Percentiles rank a stretch among this genome's conserved stretches.
These are phyloP conservation scores for Acleris holmiana DNA, from an alignment of 2,888 invertebrate species.

Conservation along the genomic window DNA sequence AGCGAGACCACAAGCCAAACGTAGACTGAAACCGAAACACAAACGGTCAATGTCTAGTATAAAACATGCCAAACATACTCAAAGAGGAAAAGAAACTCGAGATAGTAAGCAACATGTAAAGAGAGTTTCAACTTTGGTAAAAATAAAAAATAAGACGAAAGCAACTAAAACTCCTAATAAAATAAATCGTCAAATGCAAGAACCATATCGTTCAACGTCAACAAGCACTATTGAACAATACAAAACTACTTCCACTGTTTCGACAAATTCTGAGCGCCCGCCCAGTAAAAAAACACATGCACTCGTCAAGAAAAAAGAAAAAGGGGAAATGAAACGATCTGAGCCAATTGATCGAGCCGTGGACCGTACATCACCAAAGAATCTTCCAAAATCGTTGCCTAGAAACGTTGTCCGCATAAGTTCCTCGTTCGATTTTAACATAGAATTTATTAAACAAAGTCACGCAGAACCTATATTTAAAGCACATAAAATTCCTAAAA, in stretches of 20 bases:
- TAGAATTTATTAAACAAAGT: conserved; percentile 52
- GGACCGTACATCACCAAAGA: no score
- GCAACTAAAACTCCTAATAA: background rate
- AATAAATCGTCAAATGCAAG: background rate
- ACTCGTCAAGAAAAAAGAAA: no score
- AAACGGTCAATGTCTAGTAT: conserved; percentile 2
- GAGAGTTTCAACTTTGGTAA: background rate
- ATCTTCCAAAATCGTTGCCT: no score
- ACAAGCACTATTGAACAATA: no score
- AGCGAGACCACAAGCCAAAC: background rate
- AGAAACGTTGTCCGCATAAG: conserved; percentile 47
- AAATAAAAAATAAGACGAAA: background rate
- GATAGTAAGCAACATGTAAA: background rate
- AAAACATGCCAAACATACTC: background rate
- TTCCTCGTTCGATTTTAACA: conserved; percentile 51
- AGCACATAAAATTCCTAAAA: background rate
- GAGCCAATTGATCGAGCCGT: no score
- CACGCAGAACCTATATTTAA: background rate
- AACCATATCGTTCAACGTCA: background rate
- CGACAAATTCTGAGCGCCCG: no score
- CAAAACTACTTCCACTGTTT: no score
- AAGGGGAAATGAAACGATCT: no score
- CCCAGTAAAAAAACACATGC: no score
- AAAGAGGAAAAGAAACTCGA: conserved; percentile 36
- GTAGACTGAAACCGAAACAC: background rate